Evolutionary conservation across 1,140 invertebrate genomes (phyloP), one percentile per base, ranked within the genome.

Genomic region (Venturia canescens): DNA sequence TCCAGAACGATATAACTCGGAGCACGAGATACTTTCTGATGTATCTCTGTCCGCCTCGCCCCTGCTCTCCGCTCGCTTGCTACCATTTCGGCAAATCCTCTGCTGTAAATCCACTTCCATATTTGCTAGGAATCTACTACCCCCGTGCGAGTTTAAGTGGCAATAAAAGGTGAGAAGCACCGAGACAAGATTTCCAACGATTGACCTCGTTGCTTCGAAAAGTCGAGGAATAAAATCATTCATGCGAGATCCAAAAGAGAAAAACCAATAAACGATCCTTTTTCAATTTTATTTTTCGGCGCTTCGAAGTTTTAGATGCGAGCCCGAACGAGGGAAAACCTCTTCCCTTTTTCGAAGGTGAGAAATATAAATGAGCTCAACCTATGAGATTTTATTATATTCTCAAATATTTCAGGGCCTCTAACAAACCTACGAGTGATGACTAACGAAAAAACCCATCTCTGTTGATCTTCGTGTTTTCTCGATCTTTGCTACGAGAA

Each of bases 1-100:
- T 53, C 16, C 3, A n/a, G 50, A 53, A 11, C 50, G 50, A 53
- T 53, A 53, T 53, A 53, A 53, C 50, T 53, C 50, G 50, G 11
- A 53, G 50, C n/a, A 53, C 50, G n/a, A 53, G 50, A 53, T 53
- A 53, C 18, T 53, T 53, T 53, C 50, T 53, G 50, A 53, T 53
- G 50, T 53, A 53, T 53, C 50, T 53, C 50, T 53, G 5, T 53
- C 11, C n/a, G 5, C n/a, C 18, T 53, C 50, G 11, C n/a, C 50
- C n/a, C 18, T 53, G 3, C 11, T 3, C n/a, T 18, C n/a, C 11
- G 18, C 50, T 21, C 50, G 16, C 50, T 53, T 21, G 50, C 50
- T 53, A 53, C 50, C n/a, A 53, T 21, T 53, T 53, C 50, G 50
- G 50, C 16, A 5, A 1, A 53, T 53, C n/a, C 50, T 53, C 11